Evolutionary conservation across 1,140 invertebrate species (phyloP), one percentile per base, ranked within the genome.

Genomic region (Pygmarrhopalites habei): DNA sequence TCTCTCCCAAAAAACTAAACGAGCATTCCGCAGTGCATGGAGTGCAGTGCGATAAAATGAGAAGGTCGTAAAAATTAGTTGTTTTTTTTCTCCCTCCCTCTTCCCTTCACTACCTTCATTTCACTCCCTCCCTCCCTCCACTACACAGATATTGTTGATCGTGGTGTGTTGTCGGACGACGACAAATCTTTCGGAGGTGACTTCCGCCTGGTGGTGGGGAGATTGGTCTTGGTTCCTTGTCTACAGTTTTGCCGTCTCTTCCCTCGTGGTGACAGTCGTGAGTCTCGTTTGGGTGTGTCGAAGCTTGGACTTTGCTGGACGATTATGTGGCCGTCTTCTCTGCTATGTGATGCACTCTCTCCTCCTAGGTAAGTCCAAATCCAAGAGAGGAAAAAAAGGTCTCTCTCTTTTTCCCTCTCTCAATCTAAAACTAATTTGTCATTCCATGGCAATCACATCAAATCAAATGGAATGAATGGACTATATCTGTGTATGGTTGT

Each of bases 311-410:
- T 71, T 71, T 65, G 68, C 65, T 55, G 70, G 70, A 35, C 21
- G 70, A 55, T 29, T 63, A 10, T 69, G 67, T 58, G 70, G 65
- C 49, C 64, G 62, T 26, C 59, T 71, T 30, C 59, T 71, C 32
- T 71, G 70, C 58, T 71, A 71, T 60, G 56, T 71, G 32, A 69
- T 71, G 67, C 70, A 71, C 58, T 63, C 57, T 28, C 58, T 65
- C 19, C 52, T 64, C n/a, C 59, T 71, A 28, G 70, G 69, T 70
- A 64, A 70, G 59, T 14, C 44, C 32, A 7, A 35, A 35, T 7
- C 5, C 32, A 35, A n/a, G n/a, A n/a, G n/a, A n/a, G n/a, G n/a
- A n/a, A n/a, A n/a, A n/a, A n/a, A n/a, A n/a, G n/a, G n/a, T n/a
- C n/a, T n/a, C n/a, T n/a, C n/a, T n/a, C n/a, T n/a, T n/a, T n/a